phyloP scores from a whole-genome alignment of 2,797 vertebrate genomes.

The Lutjanus campechanus region DNA sequence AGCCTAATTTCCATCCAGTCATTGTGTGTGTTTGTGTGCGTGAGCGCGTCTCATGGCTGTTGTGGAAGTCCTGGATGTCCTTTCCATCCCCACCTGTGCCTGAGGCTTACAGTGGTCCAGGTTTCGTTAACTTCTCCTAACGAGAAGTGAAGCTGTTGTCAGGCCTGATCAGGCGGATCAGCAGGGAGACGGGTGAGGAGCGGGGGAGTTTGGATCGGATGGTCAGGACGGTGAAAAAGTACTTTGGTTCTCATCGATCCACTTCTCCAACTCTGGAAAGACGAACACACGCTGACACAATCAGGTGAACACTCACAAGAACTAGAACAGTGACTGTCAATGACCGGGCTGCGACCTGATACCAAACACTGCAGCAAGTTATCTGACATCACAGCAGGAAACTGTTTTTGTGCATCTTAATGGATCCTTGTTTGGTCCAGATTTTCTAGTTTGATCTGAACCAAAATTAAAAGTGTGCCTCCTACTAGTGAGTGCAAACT shows the following conservation, averaged over 20 bases:
- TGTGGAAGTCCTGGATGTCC: conserved; percentile 22
- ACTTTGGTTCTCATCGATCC: conserved; percentile 13
- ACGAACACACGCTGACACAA: not conserved
- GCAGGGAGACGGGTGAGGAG: conserved; percentile 41
- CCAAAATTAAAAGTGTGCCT: too few relatives aligned
- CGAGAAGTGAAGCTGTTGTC: conserved; percentile 59
- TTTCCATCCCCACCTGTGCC: conserved; percentile 21
- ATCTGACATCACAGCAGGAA: not conserved
- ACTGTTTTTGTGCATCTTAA: not conserved
- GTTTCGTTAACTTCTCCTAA: conserved; percentile 40
- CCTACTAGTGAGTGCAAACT: too few relatives aligned
- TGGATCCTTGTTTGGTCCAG: not conserved
- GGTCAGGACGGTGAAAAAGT: not conserved
- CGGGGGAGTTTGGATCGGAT: not conserved
- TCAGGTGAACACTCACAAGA: not conserved
- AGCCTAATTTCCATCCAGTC: not conserved
- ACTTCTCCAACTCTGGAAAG: not conserved
- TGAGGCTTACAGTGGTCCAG: conserved; percentile 1
- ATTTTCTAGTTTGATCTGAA: too few relatives aligned
- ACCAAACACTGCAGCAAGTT: not conserved
- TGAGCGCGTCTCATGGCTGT: not conserved
- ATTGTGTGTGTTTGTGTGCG: conserved; percentile 9
- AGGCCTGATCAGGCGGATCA: conserved; percentile 50
- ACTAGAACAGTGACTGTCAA: not conserved
- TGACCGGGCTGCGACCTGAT: not conserved